phyloP scores from a whole-genome alignment of 2,113 vertebrate genomes.

The Cyanocitta stelleri region DNA sequence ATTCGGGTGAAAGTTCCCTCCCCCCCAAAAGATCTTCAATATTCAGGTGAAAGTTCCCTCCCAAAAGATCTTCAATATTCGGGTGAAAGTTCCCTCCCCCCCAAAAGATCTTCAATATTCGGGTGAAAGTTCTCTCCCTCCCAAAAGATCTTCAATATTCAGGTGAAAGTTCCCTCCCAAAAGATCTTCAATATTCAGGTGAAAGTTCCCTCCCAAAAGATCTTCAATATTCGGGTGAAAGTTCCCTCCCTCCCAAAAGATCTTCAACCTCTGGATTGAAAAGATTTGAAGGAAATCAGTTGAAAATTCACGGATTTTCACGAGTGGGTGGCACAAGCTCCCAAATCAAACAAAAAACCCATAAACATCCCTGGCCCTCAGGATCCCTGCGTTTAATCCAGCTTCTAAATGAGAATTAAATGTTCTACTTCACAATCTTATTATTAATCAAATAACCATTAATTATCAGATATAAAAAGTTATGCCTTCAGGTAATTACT shows the following conservation, averaged over 20 bases:
- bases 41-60: rapidly evolving
- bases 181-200: rapidly evolving
- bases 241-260: neutral
- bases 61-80: neutral
- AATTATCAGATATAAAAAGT: neutral
- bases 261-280: neutral
- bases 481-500: neutral
- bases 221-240: rapidly evolving
- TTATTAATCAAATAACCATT: neutral
- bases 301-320: neutral
- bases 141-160: neutral
- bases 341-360: neutral
- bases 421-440: neutral
- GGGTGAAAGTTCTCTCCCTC: rapidly evolving
- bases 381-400: neutral
- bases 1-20: rapidly evolving
- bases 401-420: neutral
- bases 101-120: neutral
- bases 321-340: rapidly evolving
- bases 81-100: rapidly evolving
- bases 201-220: neutral
- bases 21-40: neutral
- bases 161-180: rapidly evolving
- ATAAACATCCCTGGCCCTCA: rapidly evolving
- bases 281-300: neutral